phyloP scores from a whole-genome alignment of 2,797 vertebrate species.

The Pempheris klunzingeri region DNA sequence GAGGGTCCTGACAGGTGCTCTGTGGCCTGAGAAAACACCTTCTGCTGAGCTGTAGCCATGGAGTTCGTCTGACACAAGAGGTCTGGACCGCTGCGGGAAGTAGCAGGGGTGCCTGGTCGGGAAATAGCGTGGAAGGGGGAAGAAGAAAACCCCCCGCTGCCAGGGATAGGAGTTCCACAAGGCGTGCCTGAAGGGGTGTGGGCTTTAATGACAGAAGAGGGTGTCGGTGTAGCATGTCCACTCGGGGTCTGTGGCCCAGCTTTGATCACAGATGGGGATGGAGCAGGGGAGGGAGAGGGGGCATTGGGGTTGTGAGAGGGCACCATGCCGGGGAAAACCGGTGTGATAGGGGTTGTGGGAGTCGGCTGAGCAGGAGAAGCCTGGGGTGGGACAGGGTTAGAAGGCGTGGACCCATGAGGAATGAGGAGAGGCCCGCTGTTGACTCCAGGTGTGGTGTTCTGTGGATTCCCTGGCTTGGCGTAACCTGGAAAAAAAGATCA shows the following conservation, averaged over 20 bases:
- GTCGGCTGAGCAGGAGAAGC: constrained; percentile 88
- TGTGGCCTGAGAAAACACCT: constrained; percentile 84
- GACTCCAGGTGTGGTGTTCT: constrained; percentile 81
- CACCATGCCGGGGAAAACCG: constrained; percentile 92
- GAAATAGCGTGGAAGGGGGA: constrained; percentile 83
- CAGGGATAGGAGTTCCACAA: constrained; percentile 85
- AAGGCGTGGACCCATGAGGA: constrained; percentile 91
- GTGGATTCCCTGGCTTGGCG: constrained; percentile 89
- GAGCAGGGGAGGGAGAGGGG: constrained; percentile 82
- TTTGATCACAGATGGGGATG: constrained; percentile 91
- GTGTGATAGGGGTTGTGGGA: constrained; percentile 86
- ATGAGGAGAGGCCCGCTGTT: constrained; percentile 86
- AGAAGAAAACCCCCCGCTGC: constrained; percentile 82
- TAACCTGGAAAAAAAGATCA: constrained; percentile 85
- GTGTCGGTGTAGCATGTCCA: constrained; percentile 74
- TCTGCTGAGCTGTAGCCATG: constrained; percentile 72
- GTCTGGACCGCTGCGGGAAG: constrained; percentile 84
- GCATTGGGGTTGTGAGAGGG: constrained; percentile 82
- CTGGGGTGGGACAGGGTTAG: constrained; percentile 87
- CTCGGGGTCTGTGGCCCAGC: constrained; percentile 83
- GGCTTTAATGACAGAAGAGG: constrained; percentile 86
- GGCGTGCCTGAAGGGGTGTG: constrained; percentile 86
- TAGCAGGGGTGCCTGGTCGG: constrained; percentile 83
- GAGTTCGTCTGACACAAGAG: constrained; percentile 81
- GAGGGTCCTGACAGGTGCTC: constrained; percentile 85